Evolutionary conservation across 2,888 invertebrate species (phyloP).

Genomic region (Troides aeacus): DNA sequence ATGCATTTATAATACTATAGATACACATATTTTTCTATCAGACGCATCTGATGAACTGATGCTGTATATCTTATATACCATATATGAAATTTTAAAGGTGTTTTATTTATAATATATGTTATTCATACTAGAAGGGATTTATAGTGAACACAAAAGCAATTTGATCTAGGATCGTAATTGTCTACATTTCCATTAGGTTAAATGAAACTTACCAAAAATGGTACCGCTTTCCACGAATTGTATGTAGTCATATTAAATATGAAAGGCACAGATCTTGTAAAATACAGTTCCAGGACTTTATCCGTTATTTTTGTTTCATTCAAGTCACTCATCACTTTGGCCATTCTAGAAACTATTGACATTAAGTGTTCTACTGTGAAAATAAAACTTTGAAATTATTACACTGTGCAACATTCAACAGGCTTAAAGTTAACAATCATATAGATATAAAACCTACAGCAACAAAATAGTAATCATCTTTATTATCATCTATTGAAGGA

Average conservation of each 20-base stretch:
- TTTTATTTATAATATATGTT: not conserved
- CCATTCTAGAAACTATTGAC: constrained; percentile 38
- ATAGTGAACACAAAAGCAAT: not conserved
- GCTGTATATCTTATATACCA: too few species aligned
- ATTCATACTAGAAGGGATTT: not conserved
- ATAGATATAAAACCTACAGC: not conserved
- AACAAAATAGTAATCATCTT: too few species aligned
- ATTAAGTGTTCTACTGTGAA: constrained; percentile 49
- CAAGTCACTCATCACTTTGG: constrained; percentile 39
- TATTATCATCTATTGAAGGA: too few species aligned
- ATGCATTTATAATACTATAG: too few species aligned
- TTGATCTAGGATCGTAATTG: too few species aligned
- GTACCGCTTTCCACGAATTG: constrained; percentile 29
- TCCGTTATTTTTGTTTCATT: constrained; percentile 31
- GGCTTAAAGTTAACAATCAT: not conserved
- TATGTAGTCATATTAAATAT: constrained; percentile 17
- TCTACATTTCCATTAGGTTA: too few species aligned
- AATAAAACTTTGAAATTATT: not conserved
- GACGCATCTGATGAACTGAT: too few species aligned
- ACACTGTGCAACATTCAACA: not conserved
- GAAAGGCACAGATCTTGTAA: constrained; percentile 33
- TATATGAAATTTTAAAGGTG: too few species aligned
- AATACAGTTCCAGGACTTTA: constrained; percentile 36
- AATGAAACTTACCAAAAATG: constrained; percentile 36
- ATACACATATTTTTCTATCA: too few species aligned